These are phyloP conservation scores for Drosophila recens DNA, from an alignment of 2,888 invertebrate species.

Conservation along the genomic window DNA sequence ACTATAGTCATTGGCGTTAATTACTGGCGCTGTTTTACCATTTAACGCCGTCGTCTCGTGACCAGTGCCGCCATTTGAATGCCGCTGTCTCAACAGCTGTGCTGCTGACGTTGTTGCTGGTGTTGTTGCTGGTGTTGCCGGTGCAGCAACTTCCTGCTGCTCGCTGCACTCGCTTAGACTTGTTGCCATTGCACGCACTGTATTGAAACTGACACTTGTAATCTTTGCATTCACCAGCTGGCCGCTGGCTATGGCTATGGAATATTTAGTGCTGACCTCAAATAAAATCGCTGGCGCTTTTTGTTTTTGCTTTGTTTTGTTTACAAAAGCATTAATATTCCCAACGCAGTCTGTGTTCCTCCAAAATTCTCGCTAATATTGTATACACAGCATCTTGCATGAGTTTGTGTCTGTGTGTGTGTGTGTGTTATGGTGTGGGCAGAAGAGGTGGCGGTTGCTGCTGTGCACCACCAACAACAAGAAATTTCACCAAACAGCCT, in stretches of 20 bases:
- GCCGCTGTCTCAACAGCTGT: conserved; percentile 45
- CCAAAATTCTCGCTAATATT: conserved; percentile 66
- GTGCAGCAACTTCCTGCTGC: conserved; percentile 38
- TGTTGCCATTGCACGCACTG: conserved; percentile 68
- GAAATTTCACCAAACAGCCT: conserved; percentile 64
- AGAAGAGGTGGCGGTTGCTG: conserved; percentile 44
- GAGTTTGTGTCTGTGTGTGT: conserved; percentile 15
- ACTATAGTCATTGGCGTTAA: conserved; percentile 25
- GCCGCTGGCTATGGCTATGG: conserved; percentile 9
- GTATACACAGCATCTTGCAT: conserved; percentile 76
- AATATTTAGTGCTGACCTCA: conserved; percentile 48
- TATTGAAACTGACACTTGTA: conserved; percentile 39
- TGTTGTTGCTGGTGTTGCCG: conserved; percentile 12
- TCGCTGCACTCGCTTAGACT: conserved; percentile 52
- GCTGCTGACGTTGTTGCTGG: conserved; percentile 18
- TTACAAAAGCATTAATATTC: conserved; percentile 74
- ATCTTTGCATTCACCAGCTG: conserved; percentile 55
- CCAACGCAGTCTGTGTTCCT: conserved; percentile 18
- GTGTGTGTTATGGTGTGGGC: conserved; percentile 20
- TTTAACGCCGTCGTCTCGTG: conserved; percentile 39
- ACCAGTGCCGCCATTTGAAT: conserved; percentile 50
- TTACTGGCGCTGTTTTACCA: conserved; percentile 38
- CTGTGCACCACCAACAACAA: conserved; percentile 52
- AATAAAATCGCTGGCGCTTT: conserved; percentile 39
- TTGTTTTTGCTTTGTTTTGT: conserved; percentile 55